Percentiles rank a stretch among this genome's conserved stretches.
phyloP scores from a whole-genome alignment of 2,797 vertebrate species.

The Muscicapa striata region DNA sequence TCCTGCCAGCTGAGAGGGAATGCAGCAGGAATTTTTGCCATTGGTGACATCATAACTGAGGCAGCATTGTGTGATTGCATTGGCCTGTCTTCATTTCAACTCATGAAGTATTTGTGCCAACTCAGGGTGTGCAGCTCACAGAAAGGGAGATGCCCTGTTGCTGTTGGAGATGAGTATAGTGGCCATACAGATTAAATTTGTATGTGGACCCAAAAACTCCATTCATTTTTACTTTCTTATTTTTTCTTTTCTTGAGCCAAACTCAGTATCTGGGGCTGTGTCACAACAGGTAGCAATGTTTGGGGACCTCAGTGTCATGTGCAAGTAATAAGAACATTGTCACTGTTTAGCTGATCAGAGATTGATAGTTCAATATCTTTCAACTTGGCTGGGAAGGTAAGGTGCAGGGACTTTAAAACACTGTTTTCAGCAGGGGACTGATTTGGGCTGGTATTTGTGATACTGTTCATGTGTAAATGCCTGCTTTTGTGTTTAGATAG shows the following conservation, averaged over 20 bases:
- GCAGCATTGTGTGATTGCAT: background rate
- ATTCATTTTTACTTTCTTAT: background rate
- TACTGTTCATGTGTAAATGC: background rate
- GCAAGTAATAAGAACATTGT: background rate
- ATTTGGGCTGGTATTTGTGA: background rate
- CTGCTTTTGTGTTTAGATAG: background rate
- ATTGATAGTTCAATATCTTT: background rate
- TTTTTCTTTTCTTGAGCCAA: background rate
- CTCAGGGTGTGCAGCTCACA: background rate
- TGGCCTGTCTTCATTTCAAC: background rate
- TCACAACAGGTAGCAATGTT: background rate
- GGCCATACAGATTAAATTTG: background rate
- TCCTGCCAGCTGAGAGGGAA: background rate
- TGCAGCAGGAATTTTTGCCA: background rate
- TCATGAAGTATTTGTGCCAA: background rate
- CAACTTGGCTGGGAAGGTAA: background rate
- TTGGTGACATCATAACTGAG: rapidly evolving
- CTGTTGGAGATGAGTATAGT: background rate
- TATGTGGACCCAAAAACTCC: background rate
- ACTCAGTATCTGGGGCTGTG: background rate
- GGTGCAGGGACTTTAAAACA: background rate
- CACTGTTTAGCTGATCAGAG: background rate
- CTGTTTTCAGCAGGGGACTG: background rate
- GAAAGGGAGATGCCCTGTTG: background rate
- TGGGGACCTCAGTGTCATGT: background rate